Evolutionary conservation across 2,113 vertebrate genomes (phyloP).

Genomic region (Tamias sibiricus): DNA sequence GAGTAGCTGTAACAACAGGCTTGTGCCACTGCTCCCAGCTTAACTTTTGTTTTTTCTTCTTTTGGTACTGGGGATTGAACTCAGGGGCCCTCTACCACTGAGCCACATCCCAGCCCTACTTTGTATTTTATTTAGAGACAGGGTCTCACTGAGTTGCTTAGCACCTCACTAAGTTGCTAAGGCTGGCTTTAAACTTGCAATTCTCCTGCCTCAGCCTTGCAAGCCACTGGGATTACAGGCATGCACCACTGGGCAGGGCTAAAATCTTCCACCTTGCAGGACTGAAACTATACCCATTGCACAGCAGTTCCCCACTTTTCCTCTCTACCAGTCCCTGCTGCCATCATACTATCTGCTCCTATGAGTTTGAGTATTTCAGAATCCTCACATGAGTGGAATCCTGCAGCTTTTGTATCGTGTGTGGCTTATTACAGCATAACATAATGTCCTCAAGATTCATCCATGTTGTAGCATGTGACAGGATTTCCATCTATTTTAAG

Average conservation of each 20-base stretch:
- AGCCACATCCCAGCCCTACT: no score
- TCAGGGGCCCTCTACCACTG: fast-evolving
- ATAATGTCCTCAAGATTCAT: not conserved
- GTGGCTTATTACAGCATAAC: conserved; percentile 6
- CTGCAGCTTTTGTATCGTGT: not conserved
- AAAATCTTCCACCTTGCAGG: not conserved
- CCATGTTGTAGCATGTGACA: not conserved
- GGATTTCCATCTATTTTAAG: not conserved
- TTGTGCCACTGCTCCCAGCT: not conserved
- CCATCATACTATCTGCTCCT: conserved; percentile 14
- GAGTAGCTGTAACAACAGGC: not conserved
- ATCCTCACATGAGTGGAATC: not conserved
- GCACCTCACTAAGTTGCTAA: no score
- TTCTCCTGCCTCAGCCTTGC: no score
- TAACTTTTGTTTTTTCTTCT: not conserved
- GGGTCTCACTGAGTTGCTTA: no score
- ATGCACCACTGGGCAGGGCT: not conserved
- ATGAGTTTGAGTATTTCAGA: not conserved
- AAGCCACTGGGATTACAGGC: no score
- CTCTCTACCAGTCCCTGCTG: not conserved
- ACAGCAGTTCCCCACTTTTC: not conserved
- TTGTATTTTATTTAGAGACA: no score
- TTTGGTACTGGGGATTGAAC: no score
- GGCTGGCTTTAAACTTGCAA: no score
- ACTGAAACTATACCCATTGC: not conserved